Base-by-base conservation (phyloP, 2,113 vertebrate genomes). In the Sorex araneus region DNA sequence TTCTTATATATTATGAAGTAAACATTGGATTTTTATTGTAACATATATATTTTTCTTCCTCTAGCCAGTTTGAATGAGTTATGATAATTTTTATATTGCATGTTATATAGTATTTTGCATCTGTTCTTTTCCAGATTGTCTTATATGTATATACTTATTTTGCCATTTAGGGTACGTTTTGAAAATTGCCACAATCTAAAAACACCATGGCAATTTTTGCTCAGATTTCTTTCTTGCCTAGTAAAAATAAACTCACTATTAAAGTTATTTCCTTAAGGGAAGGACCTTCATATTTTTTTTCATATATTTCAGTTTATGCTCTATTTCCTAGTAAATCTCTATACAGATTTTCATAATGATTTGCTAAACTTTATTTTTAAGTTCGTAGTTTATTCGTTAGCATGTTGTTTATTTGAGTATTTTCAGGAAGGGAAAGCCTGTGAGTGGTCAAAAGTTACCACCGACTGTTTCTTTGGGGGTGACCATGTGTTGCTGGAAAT, bases 11-110 rank as follows among this genome's bases (percentile, higher is more conserved):
- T 63, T 15, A 13, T 76, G 43, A 66, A 76, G 25, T 79, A 25
- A 45, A 75, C 0, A 27, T 19, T 66, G 32, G 2, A 5, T 75
- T 84, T 88, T 79, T 2, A 86, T 71, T 3, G 6, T 16, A 25
- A 25, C 77, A 30, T 5, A 32, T 36, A 23, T 1, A 57, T 67
- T 83, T 89, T 67, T 47, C 54, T 75, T 30, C 32, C 2, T 87
- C 23, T 32, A 84, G 21, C 21, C 4, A 0, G 1, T n/a, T 15
- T 3, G 8, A 63, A 2, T 0, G 1, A n/a, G 4, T 40, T 69
- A 43, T 89, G 12, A 40, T 25, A 78, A 34, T 40, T 40, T 78
- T 36, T 67, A 45, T 6, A 27, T 63, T 2, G 2, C 28, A 10
- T 50, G 6, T 27, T 50, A 85, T 40, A 4, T 75, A 78, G 6